phyloP scores from a whole-genome alignment of 2,113 vertebrate genomes.

The Xerus inauris region DNA sequence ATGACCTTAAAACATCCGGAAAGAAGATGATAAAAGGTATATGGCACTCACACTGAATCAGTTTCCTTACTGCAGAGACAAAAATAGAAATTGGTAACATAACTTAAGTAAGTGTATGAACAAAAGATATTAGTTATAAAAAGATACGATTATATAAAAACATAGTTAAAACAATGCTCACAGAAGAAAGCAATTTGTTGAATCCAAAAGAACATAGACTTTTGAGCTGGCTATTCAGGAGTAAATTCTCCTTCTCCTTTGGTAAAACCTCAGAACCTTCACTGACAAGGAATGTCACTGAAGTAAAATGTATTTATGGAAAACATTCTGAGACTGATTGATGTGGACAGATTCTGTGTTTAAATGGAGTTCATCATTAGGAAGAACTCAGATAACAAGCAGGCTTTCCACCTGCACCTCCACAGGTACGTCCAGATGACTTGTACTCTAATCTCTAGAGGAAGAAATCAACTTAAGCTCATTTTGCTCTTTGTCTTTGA shows the following conservation, averaged over 20 bases:
- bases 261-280: conserved; percentile 46
- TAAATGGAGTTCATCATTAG: background rate
- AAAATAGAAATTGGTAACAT: conserved; percentile 34
- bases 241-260: background rate
- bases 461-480: conserved; percentile 28
- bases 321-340: background rate
- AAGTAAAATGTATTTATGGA: conserved; percentile 13
- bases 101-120: background rate
- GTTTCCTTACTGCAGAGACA: background rate
- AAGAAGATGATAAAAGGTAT: background rate
- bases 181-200: background rate
- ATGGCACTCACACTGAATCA: background rate
- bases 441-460: background rate
- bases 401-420: background rate
- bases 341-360: background rate
- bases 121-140: background rate
- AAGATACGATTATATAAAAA: background rate
- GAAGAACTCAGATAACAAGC: background rate
- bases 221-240: background rate
- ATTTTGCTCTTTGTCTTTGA: conserved; percentile 39
- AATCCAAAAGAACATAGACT: background rate
- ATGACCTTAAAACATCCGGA: background rate
- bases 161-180: conserved; percentile 18
- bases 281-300: background rate
- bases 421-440: background rate